Conservation (phyloP, 2,113 vertebrate species). For the Poicephalus gulielmi region DNA sequence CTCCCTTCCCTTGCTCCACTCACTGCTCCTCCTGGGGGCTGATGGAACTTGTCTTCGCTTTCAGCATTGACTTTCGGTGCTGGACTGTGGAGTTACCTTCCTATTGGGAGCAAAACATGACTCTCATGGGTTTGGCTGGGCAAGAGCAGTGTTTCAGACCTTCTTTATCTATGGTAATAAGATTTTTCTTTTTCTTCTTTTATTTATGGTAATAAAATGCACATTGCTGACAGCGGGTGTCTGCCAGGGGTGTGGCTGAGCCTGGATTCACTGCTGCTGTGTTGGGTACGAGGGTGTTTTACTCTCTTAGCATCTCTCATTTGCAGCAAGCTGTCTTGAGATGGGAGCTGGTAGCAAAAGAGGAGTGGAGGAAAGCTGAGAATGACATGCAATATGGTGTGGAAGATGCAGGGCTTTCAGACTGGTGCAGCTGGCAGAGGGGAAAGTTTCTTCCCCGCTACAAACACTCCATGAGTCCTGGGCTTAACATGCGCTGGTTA, state of each 20-base stretch:
- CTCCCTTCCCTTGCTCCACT: background rate
- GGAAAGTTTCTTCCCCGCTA: background rate
- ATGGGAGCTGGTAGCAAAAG: background rate
- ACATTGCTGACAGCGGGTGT: background rate
- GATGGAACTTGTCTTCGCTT: background rate
- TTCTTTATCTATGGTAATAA: background rate
- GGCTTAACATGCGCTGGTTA: background rate
- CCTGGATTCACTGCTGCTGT: background rate
- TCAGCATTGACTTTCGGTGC: background rate
- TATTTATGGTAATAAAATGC: background rate
- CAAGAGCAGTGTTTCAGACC: background rate
- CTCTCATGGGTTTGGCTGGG: background rate
- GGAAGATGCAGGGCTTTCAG: background rate
- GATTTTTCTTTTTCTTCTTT: background rate
- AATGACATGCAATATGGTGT: accelerated
- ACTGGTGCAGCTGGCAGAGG: background rate
- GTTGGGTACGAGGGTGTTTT: background rate
- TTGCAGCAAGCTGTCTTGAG: background rate
- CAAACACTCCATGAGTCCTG: background rate
- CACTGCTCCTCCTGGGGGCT: accelerated
- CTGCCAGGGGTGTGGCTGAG: background rate
- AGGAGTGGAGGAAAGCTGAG: accelerated
- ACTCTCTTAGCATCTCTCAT: background rate
- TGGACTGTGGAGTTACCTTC: background rate
- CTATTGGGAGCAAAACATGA: background rate